Percentiles rank a stretch among this genome's conserved stretches.
These are phyloP conservation scores for Gisinianus flammeolus DNA, from an alignment of 2,888 invertebrate genomes.

Conservation along the genomic window DNA sequence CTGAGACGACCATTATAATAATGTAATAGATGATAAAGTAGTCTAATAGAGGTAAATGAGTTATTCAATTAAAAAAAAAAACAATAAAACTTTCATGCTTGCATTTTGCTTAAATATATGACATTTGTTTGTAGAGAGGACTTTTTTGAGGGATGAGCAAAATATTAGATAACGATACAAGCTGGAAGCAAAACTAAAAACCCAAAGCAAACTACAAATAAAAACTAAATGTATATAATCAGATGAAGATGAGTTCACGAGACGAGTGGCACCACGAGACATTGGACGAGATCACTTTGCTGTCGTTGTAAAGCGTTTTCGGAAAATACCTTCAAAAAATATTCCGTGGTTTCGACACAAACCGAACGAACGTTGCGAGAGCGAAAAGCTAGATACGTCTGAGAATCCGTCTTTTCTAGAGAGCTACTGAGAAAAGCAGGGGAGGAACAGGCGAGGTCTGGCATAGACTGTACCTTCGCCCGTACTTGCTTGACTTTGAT, in stretches of 20 bases:
- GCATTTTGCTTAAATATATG: slow-evolving; percentile 4
- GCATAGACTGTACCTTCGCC: slow-evolving; percentile 58
- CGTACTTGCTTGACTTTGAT: slow-evolving; percentile 55
- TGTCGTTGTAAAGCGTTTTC: slow-evolving; percentile 26
- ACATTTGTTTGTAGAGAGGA: neutral
- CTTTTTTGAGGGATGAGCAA: neutral
- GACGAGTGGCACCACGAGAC: slow-evolving; percentile 39
- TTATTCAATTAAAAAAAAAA: too few relatives aligned
- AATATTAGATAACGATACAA: slow-evolving; percentile 20
- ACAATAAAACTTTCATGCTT: slow-evolving; percentile 13
- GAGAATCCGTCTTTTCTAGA: slow-evolving; percentile 45
- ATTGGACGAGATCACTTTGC: slow-evolving; percentile 41
- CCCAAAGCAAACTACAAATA: slow-evolving; percentile 1
- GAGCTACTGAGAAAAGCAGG: slow-evolving; percentile 54
- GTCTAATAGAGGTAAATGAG: too few relatives aligned
- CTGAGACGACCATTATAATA: slow-evolving; percentile 34
- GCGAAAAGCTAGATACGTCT: slow-evolving; percentile 57
- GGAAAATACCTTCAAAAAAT: slow-evolving; percentile 55
- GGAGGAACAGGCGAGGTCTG: slow-evolving; percentile 57
- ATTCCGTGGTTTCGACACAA: slow-evolving; percentile 58
- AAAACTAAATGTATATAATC: neutral
- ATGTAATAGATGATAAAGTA: too few relatives aligned
- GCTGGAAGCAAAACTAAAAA: slow-evolving; percentile 17
- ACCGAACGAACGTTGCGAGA: slow-evolving; percentile 56
- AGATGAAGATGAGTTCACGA: slow-evolving; percentile 23